Conservation (phyloP, 2,797 vertebrate genomes). For the Eospalax fontanierii region DNA sequence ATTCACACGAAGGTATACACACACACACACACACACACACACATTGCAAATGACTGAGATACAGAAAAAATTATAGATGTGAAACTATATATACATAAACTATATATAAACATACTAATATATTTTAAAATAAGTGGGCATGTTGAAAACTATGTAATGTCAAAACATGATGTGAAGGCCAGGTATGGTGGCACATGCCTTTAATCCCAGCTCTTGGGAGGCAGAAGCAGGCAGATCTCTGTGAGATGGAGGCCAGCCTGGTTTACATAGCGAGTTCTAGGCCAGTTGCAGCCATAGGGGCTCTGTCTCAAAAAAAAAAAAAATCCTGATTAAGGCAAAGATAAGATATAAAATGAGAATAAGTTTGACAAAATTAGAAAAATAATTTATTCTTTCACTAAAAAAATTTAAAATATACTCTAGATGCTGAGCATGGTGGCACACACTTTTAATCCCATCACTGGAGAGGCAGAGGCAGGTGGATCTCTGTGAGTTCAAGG, state of each 20-base stretch:
- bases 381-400: constrained; percentile 12
- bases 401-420: background rate
- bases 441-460: no score
- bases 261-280: no score
- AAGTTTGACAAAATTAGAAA: background rate
- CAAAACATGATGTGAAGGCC: background rate
- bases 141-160: background rate
- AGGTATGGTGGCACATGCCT: no score
- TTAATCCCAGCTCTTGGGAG: no score
- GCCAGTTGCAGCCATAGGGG: no score
- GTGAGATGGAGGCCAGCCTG: no score
- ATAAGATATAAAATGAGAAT: constrained; percentile 53
- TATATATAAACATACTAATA: background rate
- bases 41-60: background rate
- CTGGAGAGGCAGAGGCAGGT: no score
- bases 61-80: constrained; percentile 59
- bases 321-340: background rate
- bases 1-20: background rate
- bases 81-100: constrained; percentile 10
- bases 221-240: no score
- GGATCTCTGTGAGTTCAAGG: no score
- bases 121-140: constrained; percentile 28
- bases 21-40: background rate
- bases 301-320: no score
- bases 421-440: no score